Evolutionary conservation across 2,797 vertebrate genomes (phyloP).

Genomic region (Muraenolepis orangiensis): DNA sequence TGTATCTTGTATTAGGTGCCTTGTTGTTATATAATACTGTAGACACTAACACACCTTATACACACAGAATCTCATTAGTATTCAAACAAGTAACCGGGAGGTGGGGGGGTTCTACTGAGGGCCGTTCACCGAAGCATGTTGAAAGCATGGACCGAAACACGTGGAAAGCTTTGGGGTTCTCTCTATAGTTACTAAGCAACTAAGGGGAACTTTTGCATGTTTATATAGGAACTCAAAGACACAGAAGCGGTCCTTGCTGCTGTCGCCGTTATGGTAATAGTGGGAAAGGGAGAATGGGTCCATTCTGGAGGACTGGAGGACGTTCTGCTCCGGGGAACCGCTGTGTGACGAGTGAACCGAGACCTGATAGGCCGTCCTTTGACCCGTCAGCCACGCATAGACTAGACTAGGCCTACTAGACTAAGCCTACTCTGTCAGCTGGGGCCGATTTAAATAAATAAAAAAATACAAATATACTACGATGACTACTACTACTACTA

Average conservation of each 20-base stretch:
- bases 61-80: background rate
- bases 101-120: background rate
- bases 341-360: background rate
- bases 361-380: too few species aligned
- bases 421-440: too few species aligned
- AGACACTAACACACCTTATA: background rate
- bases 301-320: too few species aligned
- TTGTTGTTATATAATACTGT: background rate
- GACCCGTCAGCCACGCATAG: too few species aligned
- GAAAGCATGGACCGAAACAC: background rate
- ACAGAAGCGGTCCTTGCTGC: constrained; percentile 16
- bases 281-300: background rate
- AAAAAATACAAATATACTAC: too few species aligned
- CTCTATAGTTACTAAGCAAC: constrained; percentile 56
- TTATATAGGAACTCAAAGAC: constrained; percentile 20
- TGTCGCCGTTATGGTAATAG: background rate
- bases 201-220: constrained; percentile 29
- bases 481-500: too few species aligned
- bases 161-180: constrained; percentile 35
- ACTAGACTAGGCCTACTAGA: too few species aligned
- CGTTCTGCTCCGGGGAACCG: too few species aligned
- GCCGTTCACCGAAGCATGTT: constrained; percentile 14
- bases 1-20: too few species aligned
- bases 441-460: background rate
- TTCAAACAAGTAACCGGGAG: background rate